A percentile compares a stretch with the other conserved stretches of the same genome.
Evolutionary conservation across 2,888 invertebrate species (phyloP).

Genomic region (Acrocera orbiculus): DNA sequence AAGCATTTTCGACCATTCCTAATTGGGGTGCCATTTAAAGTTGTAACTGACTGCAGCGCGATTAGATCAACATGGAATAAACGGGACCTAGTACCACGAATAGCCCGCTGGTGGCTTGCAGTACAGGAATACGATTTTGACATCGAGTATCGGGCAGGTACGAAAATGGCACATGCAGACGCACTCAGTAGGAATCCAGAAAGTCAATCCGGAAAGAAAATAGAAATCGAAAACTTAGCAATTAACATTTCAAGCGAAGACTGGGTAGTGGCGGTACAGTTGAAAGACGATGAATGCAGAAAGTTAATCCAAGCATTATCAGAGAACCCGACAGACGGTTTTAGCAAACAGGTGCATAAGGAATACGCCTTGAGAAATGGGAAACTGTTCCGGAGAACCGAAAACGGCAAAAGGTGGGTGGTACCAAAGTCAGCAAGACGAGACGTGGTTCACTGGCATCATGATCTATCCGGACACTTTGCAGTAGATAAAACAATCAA

Average conservation of each 20-base stretch:
- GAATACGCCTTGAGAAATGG: constrained; percentile 8
- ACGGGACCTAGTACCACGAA: not conserved
- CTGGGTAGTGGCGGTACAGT: too few relatives aligned
- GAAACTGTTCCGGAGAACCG: constrained; percentile 9
- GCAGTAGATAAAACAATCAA: too few relatives aligned
- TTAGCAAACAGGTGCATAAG: too few relatives aligned
- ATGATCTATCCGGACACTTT: constrained; percentile 10
- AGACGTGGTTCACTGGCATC: constrained; percentile 8
- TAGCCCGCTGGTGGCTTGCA: constrained; percentile 12
- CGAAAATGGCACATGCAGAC: not conserved
- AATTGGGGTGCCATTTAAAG: not conserved
- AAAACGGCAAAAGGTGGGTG: constrained; percentile 8
- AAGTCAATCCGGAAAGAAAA: too few relatives aligned
- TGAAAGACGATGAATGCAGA: too few relatives aligned
- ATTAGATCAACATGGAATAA: not conserved
- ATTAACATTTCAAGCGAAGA: too few relatives aligned
- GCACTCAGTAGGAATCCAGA: not conserved
- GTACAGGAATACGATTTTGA: constrained; percentile 15
- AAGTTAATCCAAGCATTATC: too few relatives aligned
- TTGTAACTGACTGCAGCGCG: not conserved
- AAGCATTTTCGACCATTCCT: not conserved
- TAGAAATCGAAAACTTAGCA: too few relatives aligned
- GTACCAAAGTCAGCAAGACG: constrained; percentile 8
- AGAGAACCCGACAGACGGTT: not conserved
- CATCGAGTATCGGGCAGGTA: not conserved